Evolutionary conservation across 2,113 vertebrate species (phyloP), one percentile per base, ranked within the genome.

Genomic region (Pachyramphus minor): DNA sequence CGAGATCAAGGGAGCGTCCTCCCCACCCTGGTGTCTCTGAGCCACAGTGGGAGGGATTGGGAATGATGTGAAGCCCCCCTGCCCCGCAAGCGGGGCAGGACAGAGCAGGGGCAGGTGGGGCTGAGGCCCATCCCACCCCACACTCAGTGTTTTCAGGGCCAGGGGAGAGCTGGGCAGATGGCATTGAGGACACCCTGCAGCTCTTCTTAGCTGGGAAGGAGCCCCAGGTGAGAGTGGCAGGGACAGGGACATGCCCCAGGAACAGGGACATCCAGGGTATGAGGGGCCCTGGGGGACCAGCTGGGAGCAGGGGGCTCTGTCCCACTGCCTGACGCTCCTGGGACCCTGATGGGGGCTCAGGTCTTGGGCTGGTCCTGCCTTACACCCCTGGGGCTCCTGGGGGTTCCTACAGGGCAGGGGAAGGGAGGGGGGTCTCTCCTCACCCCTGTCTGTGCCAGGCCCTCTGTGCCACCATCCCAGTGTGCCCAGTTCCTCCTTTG

Each of bases 251-350:
- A 68, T 1, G 3, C 17, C 49, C 25, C 28, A 30, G 58, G 49
- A 37, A 56, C 13, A 19, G 9, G 37, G 76, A 21, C 41, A 73
- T 1, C 4, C 17, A 47, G 52, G 45, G 33, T 0, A 11, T 0
- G 0, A 78, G 64, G 52, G 14, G 7, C 30, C 63, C 30, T 52
- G 42, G n/a, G 37, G 60, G 15, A 4, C 14, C n/a, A 6, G 52
- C 11, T 4, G 31, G 35, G 39, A 68, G 30, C 47, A 23, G 52
- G 35, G 60, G 27, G 12, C 37, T 55, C 68, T 37, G 41, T 60
- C 12, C n/a, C 47, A 63, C 41, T 21, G 1, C 60, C n/a, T 27
- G 53, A 42, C 27, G 17, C 0, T 0, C 52, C 44, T 0, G 7
- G 39, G 58, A 58, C 53, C 27, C 19, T n/a, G n/a, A 5, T 5